phyloP scores from a whole-genome alignment of 1,140 invertebrate genomes.

The Luehdorfia chinensis region DNA sequence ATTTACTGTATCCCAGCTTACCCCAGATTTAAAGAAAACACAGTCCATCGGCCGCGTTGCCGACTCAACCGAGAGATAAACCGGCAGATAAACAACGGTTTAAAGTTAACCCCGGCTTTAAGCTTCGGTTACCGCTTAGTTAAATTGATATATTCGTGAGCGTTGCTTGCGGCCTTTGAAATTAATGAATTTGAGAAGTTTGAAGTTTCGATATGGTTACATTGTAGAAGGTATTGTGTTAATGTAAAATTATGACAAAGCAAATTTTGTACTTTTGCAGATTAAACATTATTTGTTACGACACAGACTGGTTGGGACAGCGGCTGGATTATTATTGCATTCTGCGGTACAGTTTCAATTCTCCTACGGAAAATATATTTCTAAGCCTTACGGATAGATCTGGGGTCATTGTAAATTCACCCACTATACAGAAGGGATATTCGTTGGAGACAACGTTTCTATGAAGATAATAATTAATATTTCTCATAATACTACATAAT shows the following conservation, averaged over 20 bases:
- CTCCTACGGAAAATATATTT: too few relatives aligned
- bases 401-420: too few relatives aligned
- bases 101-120: constrained; percentile 15
- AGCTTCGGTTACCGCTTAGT: constrained; percentile 12
- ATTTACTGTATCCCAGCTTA: constrained; percentile 24
- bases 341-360: too few relatives aligned
- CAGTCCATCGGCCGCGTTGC: constrained; percentile 10
- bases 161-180: constrained; percentile 8
- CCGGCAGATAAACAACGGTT: constrained; percentile 16
- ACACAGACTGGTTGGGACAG: too few relatives aligned
- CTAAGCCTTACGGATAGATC: too few relatives aligned
- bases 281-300: too few relatives aligned
- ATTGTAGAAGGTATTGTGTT: not conserved
- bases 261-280: not conserved
- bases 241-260: not conserved
- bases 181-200: constrained; percentile 12
- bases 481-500: too few relatives aligned
- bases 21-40: constrained; percentile 32
- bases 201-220: constrained; percentile 2
- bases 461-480: too few relatives aligned
- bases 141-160: constrained; percentile 15
- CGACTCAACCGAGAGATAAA: constrained; percentile 7
- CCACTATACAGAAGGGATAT: too few relatives aligned
- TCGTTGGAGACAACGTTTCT: too few relatives aligned
- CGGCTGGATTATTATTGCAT: too few relatives aligned